These are phyloP conservation scores for Halcyon malimbica DNA, from an alignment of 2,113 vertebrate species.

Conservation along the genomic window DNA sequence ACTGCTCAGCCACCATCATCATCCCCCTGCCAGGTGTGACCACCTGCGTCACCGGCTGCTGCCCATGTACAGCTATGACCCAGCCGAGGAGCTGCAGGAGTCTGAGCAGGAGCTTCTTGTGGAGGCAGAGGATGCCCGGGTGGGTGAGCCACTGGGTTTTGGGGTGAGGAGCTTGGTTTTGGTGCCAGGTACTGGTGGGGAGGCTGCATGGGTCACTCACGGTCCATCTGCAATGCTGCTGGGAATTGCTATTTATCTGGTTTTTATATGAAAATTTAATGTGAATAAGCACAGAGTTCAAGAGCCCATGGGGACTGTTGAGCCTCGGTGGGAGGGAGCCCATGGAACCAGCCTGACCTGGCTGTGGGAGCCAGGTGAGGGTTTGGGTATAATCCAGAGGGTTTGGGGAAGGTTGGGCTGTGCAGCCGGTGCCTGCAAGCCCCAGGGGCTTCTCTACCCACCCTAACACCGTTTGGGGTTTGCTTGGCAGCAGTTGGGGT, in stretches of 20 bases:
- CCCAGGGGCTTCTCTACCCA: rapidly evolving
- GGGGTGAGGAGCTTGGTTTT: neutral
- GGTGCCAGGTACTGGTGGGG: neutral
- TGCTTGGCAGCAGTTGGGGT: rapidly evolving
- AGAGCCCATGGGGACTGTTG: no score
- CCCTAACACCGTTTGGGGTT: rapidly evolving
- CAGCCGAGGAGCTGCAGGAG: conserved; percentile 90
- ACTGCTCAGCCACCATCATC: rapidly evolving
- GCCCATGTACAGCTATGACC: conserved; percentile 94
- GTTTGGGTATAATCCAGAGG: neutral
- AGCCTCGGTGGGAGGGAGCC: neutral
- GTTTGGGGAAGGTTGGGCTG: neutral
- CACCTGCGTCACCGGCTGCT: conserved; percentile 91
- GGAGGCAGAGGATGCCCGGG: conserved; percentile 87
- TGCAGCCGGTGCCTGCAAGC: neutral
- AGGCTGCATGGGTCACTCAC: rapidly evolving
- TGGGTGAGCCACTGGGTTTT: conserved; percentile 66
- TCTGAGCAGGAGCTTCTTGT: conserved; percentile 90
- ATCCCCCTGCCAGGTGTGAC: conserved; percentile 78
- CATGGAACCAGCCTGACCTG: rapidly evolving
- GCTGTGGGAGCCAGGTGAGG: neutral
- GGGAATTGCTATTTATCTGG: neutral
- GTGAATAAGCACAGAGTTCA: rapidly evolving
- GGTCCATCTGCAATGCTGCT: rapidly evolving
- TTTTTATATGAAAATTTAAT: neutral